Evolutionary conservation across 2,797 vertebrate species (phyloP), one percentile per base, ranked within the genome.

Genomic region (Enoplosus armatus): DNA sequence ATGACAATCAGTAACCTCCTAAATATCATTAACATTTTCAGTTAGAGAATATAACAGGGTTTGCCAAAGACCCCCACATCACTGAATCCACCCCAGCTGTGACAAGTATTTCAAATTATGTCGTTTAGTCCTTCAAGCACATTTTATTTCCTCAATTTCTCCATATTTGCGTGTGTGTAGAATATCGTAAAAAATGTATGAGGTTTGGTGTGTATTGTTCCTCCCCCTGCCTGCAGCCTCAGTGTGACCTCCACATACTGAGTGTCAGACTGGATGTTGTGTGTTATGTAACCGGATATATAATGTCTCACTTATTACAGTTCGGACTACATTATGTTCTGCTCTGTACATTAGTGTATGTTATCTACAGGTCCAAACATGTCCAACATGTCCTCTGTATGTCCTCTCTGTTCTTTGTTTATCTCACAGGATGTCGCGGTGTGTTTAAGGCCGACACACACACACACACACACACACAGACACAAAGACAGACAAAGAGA

Each of bases 271-370:
- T 76, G 45, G 20, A 41, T 59, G 64, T 31, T 54, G 33, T 8
- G 15, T 0, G 27, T 85, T 85, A 80, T 48, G 54, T 68, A 87
- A 86, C 71, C 67, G 67, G 64, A 79, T 54, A 24, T 41, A 31
- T 79, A 56, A 35, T 4, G 39, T 77, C 35, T 78, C 48, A 31
- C 37, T 20, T 43, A 18, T 16, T 33, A 7, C 63, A 61, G 53
- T 0, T 1, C 6, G 15, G 24, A 18, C 22, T 3, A 41, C 20
- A 18, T 11, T 5, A 8, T 51, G 8, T 4, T n/a, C 10, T 41
- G 22, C 14, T 16, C 6, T 16, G 33, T 9, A 15, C 11, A 31
- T 29, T 20, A 37, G 5, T 9, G 14, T n/a, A 2, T 31, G 18
- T 74, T 39, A 20, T 11, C 5, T 33, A 1, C 63, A 33, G 14